Base-by-base conservation (phyloP, 2,888 invertebrate species). In the Cosmorhoe ocellata region DNA sequence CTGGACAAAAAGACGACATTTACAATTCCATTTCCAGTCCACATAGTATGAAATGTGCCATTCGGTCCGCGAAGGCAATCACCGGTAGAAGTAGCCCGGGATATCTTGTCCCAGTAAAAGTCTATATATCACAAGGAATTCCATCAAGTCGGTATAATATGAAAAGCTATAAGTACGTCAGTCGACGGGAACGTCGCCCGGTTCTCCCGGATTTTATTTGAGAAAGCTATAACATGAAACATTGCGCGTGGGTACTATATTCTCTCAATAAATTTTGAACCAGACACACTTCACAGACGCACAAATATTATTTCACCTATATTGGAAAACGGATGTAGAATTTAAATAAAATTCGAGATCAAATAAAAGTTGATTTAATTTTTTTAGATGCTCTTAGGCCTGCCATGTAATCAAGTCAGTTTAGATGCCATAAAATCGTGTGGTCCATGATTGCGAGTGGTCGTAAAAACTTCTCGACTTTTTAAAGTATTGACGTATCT, bases 91-190 rank as follows among this genome's bases (percentile, higher is more conserved):
- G 61, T 64, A 67, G 49, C 55, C 52, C 43, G 51, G 58, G 51
- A 56, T 41, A 54, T 52, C 55, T 48, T 46, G 40, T 32, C 48
- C 38, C 37, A 50, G 48, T 42, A 48, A 56, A 57, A 57, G 46
- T 54, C 56, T 61, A 53, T 51, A 53, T 38, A 53, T 58, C 56
- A 60, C 58, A 53, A 58, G 58, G 48, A 59, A 64, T 63, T 64
- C 64, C 55, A 69, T 64, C 67, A 61, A 58, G 48, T 50, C 36
- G 30, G 45, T 59, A 56, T 60, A 67, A 61, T 57, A 67, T 24
- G 24, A 60, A 66, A n/a, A 66, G 61, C 58, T 65, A 69, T 68
- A 68, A 68, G 70, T 67, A 65, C 64, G 63, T 63, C 64, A 63
- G 61, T 66, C 61, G 64, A 62, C 59, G 46, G 58, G 39, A 55